Evolutionary conservation across 2,888 invertebrate genomes (phyloP).

Genomic region (Eristalis arbustorum): DNA sequence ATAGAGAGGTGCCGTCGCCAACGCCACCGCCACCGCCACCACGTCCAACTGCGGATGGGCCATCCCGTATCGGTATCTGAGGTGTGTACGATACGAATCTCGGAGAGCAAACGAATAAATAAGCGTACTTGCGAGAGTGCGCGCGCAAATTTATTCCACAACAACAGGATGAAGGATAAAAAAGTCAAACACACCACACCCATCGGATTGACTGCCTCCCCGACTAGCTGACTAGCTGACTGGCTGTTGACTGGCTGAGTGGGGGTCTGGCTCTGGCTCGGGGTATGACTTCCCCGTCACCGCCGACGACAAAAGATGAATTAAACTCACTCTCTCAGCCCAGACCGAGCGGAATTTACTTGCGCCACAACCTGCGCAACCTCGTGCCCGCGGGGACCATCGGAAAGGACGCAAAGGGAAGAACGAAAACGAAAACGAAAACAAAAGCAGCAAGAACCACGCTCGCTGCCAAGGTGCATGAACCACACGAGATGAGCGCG

Average conservation of each 20-base stretch:
- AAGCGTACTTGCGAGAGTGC: conserved; percentile 41
- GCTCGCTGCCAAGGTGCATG: conserved; percentile 56
- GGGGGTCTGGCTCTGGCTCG: background rate
- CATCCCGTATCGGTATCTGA: background rate
- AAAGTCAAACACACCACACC: conserved; percentile 66
- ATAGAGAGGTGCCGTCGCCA: conserved; percentile 23
- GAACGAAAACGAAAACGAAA: too few relatives aligned
- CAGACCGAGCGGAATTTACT: conserved; percentile 45
- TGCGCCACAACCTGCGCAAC: background rate
- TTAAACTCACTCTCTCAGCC: conserved; percentile 57
- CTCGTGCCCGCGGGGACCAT: background rate
- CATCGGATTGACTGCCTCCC: conserved; percentile 17
- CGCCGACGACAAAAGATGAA: conserved; percentile 51
- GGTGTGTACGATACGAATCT: background rate
- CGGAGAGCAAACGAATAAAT: conserved; percentile 43
- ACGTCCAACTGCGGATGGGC: background rate
- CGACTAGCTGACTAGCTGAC: background rate
- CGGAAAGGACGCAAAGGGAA: background rate
- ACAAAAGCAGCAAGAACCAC: background rate
- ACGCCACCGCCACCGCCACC: background rate
- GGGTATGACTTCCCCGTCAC: background rate
- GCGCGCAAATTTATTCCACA: conserved; percentile 60
- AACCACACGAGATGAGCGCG: conserved; percentile 61
- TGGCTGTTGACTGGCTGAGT: background rate
- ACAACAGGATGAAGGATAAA: conserved; percentile 65